phyloP scores from a whole-genome alignment of 2,113 vertebrate genomes.

The Poecile atricapillus region DNA sequence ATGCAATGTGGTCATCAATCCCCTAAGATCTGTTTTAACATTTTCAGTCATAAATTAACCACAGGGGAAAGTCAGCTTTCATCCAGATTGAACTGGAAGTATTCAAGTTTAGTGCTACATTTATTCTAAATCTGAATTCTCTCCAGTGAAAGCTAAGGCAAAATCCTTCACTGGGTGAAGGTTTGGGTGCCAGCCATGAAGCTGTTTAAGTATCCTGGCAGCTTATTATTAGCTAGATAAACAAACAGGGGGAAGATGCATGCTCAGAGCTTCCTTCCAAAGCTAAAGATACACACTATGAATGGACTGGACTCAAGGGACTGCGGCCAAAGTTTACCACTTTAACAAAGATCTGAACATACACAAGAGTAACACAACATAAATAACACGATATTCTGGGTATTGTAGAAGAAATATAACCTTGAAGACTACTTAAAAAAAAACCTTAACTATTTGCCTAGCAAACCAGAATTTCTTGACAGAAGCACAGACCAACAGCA shows the following conservation, averaged over 20 bases:
- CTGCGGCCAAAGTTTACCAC: neutral
- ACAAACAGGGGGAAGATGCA: constrained; percentile 33
- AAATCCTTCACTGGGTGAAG: neutral
- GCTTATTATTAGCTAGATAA: constrained; percentile 58
- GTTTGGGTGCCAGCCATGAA: constrained; percentile 19
- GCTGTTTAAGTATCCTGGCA: constrained; percentile 13
- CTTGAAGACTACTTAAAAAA: neutral
- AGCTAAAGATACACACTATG: constrained; percentile 34
- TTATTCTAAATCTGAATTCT: constrained; percentile 5
- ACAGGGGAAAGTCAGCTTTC: neutral
- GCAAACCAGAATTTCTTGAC: neutral
- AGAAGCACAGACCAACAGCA: neutral
- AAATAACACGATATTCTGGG: neutral
- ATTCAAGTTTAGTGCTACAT: neutral
- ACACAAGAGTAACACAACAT: neutral
- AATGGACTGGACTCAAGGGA: neutral
- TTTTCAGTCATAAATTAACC: neutral
- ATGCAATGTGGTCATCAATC: neutral
- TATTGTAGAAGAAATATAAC: neutral
- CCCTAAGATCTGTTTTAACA: neutral
- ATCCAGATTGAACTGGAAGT: neutral
- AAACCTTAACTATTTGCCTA: neutral
- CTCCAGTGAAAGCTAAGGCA: neutral
- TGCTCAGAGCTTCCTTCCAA: constrained; percentile 28
- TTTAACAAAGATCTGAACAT: neutral